Evolutionary conservation across 2,888 invertebrate genomes (phyloP).

Genomic region (Parnassius smintheus): DNA sequence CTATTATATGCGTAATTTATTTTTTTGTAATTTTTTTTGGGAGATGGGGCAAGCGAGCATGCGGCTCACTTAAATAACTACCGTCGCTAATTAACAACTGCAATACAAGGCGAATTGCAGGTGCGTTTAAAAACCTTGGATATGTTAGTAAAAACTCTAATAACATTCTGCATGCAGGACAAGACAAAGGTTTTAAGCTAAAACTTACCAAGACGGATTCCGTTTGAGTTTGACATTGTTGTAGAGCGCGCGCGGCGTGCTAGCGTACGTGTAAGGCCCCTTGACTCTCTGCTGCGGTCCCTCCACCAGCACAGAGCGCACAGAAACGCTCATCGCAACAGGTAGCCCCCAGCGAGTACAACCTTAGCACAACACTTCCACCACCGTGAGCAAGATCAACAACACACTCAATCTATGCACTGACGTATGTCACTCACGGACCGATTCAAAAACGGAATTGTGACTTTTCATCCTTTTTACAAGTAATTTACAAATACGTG

Average conservation of each 20-base stretch:
- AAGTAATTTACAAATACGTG: slow-evolving; percentile 11
- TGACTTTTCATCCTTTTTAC: slow-evolving; percentile 17
- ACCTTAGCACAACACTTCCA: slow-evolving; percentile 21
- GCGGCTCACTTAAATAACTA: no score
- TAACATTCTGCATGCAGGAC: neutral
- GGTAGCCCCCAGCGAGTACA: slow-evolving; percentile 7
- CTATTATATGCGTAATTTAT: no score
- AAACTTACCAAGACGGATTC: slow-evolving; percentile 68
- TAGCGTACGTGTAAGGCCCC: slow-evolving; percentile 82
- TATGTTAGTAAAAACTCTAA: no score
- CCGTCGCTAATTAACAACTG: no score
- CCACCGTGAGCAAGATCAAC: slow-evolving; percentile 28
- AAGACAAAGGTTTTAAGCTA: neutral
- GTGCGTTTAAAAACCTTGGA: no score
- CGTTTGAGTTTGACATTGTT: slow-evolving; percentile 78
- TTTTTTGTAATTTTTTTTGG: no score
- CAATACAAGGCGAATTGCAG: no score
- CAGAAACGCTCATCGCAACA: slow-evolving; percentile 60
- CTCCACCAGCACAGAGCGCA: slow-evolving; percentile 66
- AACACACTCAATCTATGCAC: neutral
- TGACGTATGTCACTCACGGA: slow-evolving; percentile 15
- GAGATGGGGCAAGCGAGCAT: no score
- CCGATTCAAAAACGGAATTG: slow-evolving; percentile 18
- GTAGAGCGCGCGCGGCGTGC: slow-evolving; percentile 82
- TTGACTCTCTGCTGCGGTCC: slow-evolving; percentile 57